Percentiles rank a stretch among this genome's conserved stretches.
phyloP scores from a whole-genome alignment of 2,888 invertebrate genomes.

The Nephrotoma appendiculata region DNA sequence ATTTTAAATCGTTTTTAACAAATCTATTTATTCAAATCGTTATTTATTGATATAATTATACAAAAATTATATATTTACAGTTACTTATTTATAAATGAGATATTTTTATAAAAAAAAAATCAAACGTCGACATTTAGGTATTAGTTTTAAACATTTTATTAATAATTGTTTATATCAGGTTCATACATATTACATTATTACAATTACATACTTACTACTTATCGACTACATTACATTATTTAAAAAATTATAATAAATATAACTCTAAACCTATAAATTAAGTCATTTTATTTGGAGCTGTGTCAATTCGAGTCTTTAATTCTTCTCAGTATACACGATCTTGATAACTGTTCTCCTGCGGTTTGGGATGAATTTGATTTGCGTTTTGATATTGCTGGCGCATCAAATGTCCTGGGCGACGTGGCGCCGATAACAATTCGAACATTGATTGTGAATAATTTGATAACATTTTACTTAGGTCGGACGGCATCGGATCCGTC shows the following conservation, averaged over 20 bases:
- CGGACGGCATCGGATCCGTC: conserved; percentile 93
- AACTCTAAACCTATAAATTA: neutral
- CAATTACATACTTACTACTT: neutral
- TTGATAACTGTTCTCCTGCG: conserved; percentile 71
- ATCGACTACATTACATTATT: neutral
- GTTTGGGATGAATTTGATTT: conserved; percentile 35
- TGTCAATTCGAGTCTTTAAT: neutral
- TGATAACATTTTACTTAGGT: conserved; percentile 79
- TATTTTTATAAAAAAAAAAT: neutral
- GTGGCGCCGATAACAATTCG: conserved; percentile 70
- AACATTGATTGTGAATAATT: conserved; percentile 90
- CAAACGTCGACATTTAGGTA: neutral
- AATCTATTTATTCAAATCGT: neutral
- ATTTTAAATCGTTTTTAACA: neutral
- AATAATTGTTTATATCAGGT: neutral
- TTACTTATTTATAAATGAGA: neutral
- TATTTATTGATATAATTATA: neutral
- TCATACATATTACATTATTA: neutral
- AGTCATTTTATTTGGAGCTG: neutral
- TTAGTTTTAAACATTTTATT: neutral
- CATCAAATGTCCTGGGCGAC: conserved; percentile 51
- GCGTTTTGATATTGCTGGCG: conserved; percentile 47
- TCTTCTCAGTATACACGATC: conserved; percentile 60
- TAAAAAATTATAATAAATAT: neutral
- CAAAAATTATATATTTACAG: neutral